Base-by-base conservation (phyloP, 2,888 invertebrate species). In the Cinara cedri region DNA sequence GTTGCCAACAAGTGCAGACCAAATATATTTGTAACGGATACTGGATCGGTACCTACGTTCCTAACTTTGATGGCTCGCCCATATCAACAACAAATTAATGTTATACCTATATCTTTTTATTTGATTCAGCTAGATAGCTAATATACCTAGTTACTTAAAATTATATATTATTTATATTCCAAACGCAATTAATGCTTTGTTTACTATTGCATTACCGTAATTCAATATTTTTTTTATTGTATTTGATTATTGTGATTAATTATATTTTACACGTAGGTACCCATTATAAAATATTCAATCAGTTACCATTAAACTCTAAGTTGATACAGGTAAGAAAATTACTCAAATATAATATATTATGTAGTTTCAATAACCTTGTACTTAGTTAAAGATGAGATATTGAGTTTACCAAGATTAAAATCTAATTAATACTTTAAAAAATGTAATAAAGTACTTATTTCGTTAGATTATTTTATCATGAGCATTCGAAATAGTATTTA, bases 1-100 rank as follows among this genome's bases (percentile, higher is more conserved):
- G 34, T 34, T 4, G 34, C 49, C 24, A 34, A 34, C 51, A 34
- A 34, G 26, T 24, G 19, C 21, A 11, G 34, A 74, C 19, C 34
- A 54, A 34, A 72, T 34, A 51, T 49, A 49, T 21, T 42, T 54
- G 62, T 34, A 46, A 62, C 42, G 21, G 42, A 51, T 72, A 4
- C 34, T 34, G 34, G 34, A 34, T 34, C 3, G 34, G 34, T 34
- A 34, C 34, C 34, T 34, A 65, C 68, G 78, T 78, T 68, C 46
- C 78, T 49, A 78, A 78, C 78, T 70, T 78, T 57, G 68, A 78
- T 57, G 42, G 34, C 42, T 78, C 78, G 78, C 70, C 78, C 78
- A 46, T 68, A 78, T 68, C 78, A 70, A 78, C 78, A 78, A 70
- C 70, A 62, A 60, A 44, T 21, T n/a, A n/a, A n/a, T n/a, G n/a